A percentile compares a stretch with the other conserved stretches of the same genome.
phyloP scores from a whole-genome alignment of 1,140 invertebrate genomes.

The Trichomalopsis sarcophagae region DNA sequence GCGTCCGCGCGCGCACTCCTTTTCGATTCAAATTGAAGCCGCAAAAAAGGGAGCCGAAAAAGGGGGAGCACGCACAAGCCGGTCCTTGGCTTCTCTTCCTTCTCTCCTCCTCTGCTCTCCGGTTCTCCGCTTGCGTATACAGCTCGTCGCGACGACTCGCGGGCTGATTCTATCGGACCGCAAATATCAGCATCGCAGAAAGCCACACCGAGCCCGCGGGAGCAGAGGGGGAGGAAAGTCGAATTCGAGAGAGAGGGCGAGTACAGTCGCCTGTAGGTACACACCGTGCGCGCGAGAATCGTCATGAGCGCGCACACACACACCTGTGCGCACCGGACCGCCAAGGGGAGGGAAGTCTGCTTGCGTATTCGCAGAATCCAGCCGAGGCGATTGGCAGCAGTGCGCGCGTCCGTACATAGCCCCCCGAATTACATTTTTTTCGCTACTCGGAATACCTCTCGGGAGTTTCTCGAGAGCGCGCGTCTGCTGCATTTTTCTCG shows the following conservation, averaged over 20 bases:
- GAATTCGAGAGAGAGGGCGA: background rate
- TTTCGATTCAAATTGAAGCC: slow-evolving; percentile 73
- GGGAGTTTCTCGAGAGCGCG: slow-evolving; percentile 12
- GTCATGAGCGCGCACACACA: background rate
- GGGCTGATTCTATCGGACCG: slow-evolving; percentile 71
- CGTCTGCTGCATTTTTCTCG: slow-evolving; percentile 8
- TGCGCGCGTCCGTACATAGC: background rate
- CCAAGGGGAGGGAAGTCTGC: background rate
- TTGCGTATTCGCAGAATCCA: slow-evolving; percentile 14
- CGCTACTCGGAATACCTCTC: slow-evolving; percentile 18
- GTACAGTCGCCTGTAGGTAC: no score
- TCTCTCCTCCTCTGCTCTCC: slow-evolving; percentile 26
- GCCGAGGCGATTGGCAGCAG: slow-evolving; percentile 13
- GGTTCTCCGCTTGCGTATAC: slow-evolving; percentile 57
- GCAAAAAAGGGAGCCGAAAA: slow-evolving; percentile 64
- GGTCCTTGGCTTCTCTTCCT: slow-evolving; percentile 54
- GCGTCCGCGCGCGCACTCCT: slow-evolving; percentile 69
- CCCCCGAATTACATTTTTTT: slow-evolving; percentile 31
- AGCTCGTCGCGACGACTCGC: slow-evolving; percentile 63
- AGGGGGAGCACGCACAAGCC: slow-evolving; percentile 60
- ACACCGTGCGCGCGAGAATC: background rate
- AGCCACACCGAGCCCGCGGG: background rate
- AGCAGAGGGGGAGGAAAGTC: background rate
- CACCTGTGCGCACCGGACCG: background rate
- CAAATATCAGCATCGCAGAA: slow-evolving; percentile 67